These are phyloP conservation scores for Tineola bisselliella DNA, from an alignment of 2,888 invertebrate genomes.

Conservation along the genomic window DNA sequence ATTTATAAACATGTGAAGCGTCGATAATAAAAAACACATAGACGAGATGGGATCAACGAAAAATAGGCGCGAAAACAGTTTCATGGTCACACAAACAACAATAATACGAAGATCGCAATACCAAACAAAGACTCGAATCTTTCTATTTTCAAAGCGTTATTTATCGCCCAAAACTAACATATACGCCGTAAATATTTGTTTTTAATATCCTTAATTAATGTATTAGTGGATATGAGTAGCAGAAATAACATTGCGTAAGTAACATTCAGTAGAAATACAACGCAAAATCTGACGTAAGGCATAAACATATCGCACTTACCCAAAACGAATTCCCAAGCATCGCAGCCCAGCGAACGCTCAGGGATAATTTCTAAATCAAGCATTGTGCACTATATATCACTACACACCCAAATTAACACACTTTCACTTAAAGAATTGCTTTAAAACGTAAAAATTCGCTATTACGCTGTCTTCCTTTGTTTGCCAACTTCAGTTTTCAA, in stretches of 20 bases:
- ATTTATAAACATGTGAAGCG: too few species aligned
- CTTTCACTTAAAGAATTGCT: conserved; percentile 51
- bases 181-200: not conserved
- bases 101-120: conserved; percentile 33
- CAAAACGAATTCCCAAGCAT: conserved; percentile 97
- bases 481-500: conserved; percentile 69
- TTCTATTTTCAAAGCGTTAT: conserved; percentile 28
- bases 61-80: conserved; percentile 22
- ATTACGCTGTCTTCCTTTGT: conserved; percentile 66
- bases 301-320: conserved; percentile 74
- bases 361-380: conserved; percentile 96
- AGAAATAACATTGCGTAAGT: conserved; percentile 53
- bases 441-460: conserved; percentile 49
- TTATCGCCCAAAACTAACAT: not conserved
- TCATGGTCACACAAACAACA: conserved; percentile 53
- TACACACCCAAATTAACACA: conserved; percentile 79
- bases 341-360: conserved; percentile 94
- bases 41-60: too few species aligned
- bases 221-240: not conserved
- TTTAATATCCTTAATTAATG: not conserved
- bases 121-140: conserved; percentile 48
- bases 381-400: conserved; percentile 79
- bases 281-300: conserved; percentile 64
- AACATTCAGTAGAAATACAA: conserved; percentile 50
- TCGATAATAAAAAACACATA: too few species aligned